Base-by-base conservation (phyloP, 2,113 vertebrate species). In the Aphelocoma coerulescens region DNA sequence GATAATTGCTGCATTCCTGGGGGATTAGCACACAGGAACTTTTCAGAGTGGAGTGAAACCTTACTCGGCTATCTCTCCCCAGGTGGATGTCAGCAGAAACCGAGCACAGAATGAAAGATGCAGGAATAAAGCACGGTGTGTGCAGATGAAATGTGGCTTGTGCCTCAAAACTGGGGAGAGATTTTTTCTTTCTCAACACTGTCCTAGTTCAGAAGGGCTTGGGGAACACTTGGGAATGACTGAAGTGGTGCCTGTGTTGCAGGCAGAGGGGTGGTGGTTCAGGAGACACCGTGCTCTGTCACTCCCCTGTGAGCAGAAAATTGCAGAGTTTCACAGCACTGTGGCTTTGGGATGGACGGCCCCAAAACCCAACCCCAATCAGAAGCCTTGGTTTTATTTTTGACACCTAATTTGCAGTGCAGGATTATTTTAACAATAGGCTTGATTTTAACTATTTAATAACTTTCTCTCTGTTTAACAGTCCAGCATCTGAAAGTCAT, bases 1-100 rank as follows among this genome's bases (percentile, higher is more conserved):
- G 97, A 96, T 93, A 93, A 96, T 95, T 96, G 87, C 93, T 8
- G 30, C 79, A 26, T 93, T 69, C 85, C 87, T 11, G 67, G 39
- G 71, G 85, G 94, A 97, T 97, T 95, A 97, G 65, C 6, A 1
- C 10, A 0, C 44, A 35, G 81, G 66, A 79, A 73, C 55, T 81
- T 86, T 52, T 28, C 77, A 10, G 9, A 76, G 65, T 1, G 35
- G 16, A 65, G 62, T 24, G 89, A 76, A 89, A n/a, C 89, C 35
- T 4, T 27, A 7, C 77, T 24, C 7, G 4, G 61, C 71, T 86
- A 9, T 78, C 90, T 88, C 49, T 39, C 75, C 46, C 72, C 86
- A 21, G 88, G 62, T 14, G 65, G 65, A 33, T 66, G 92, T 21
- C 57, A 61, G 90, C 10, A 88, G 39, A 32, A 68, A 24, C 37